Evolutionary conservation across 2,888 invertebrate species (phyloP).

Genomic region (Drosophila macrospina): DNA sequence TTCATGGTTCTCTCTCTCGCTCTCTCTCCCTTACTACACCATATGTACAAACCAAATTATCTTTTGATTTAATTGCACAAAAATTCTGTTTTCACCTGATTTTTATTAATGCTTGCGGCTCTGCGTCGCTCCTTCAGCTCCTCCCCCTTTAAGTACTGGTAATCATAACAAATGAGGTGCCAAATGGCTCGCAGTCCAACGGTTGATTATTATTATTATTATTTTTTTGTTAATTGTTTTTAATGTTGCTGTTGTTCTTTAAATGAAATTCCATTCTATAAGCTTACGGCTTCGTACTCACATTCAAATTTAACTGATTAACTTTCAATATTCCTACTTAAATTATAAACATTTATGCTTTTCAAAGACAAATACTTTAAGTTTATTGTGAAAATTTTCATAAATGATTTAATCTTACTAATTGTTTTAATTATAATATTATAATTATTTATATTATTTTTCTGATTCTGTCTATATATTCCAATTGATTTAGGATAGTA

Average conservation of each 20-base stretch:
- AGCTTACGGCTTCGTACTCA: not conserved
- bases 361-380: too few relatives aligned
- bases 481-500: too few relatives aligned
- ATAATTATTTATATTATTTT: too few relatives aligned
- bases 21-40: not conserved
- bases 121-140: not conserved
- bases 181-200: slow-evolving; percentile 50
- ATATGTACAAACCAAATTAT: slow-evolving; percentile 42
- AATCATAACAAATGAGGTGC: slow-evolving; percentile 72
- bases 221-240: slow-evolving; percentile 10
- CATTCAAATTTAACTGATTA: slow-evolving; percentile 7
- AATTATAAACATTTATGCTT: not conserved
- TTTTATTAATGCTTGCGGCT: slow-evolving; percentile 35
- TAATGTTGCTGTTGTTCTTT: not conserved
- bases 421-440: too few relatives aligned
- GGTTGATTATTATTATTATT: slow-evolving; percentile 12
- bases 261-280: not conserved
- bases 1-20: not conserved
- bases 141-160: slow-evolving; percentile 28
- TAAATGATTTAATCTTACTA: too few relatives aligned
- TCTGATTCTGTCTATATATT: too few relatives aligned
- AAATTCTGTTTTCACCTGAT: slow-evolving; percentile 56
- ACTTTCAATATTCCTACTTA: slow-evolving; percentile 7
- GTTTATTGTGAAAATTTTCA: too few relatives aligned
- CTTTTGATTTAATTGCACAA: slow-evolving; percentile 68